Evolutionary conservation across 1,140 invertebrate species (phyloP), one percentile per base, ranked within the genome.

Genomic region (Acromyrmex echinatior): DNA sequence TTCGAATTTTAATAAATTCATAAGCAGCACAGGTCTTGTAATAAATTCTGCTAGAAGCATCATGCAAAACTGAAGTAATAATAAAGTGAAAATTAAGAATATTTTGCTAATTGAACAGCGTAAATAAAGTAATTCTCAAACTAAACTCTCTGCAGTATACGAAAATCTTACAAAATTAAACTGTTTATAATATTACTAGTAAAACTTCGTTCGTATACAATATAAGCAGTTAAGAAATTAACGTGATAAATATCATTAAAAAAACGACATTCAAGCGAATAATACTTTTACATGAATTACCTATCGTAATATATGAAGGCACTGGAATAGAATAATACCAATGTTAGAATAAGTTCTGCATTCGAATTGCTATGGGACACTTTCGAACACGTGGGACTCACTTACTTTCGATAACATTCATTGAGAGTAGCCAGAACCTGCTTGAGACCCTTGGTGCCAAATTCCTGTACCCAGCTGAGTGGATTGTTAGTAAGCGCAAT

Each of bases 401-500:
- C 96, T 96, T 93, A 97, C 97, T 97, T 96, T 94, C 97, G 96
- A 95, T 98, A 97, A 95, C 98, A 98, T 84, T 97, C 97, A 90
- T 97, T 98, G 25, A 98, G 96, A n/a, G 97, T 97, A 45, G 96
- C 96, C 45, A 98, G 93, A 80, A 97, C 96, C 93, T 96, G 96
- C 93, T 97, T 97, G 5, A 99, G 96, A 45, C 99, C 99, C 91
- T 97, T 96, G 39, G 97, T 97, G 0, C 98, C 98, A 95, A 99
- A 99, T 86, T 99, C 98, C 94, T 98, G 97, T n/a, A 99, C 98
- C 99, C 99, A 99, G 80, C 98, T 98, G 53, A 99, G 96, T 1
- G 98, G 97, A 94, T 99, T 99, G 93, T 98, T 99, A 0, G 98
- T 99, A 10, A 99, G 96, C 0, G 98, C 98, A 90, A 99, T 98